Conservation (phyloP, 2,888 invertebrate genomes). For the Leptopilina drosophilae region DNA sequence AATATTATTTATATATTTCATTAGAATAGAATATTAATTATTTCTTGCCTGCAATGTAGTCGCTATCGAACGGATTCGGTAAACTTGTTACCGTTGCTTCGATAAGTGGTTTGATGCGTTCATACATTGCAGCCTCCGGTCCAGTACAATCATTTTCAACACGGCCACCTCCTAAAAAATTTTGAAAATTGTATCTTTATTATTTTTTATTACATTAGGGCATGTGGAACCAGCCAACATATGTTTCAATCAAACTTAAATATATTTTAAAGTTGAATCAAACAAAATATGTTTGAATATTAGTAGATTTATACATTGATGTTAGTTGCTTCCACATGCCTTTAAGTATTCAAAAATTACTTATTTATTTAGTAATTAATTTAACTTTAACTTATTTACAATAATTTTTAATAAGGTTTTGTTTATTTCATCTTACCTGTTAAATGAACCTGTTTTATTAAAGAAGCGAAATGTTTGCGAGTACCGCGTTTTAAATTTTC, state of each 20-base stretch:
- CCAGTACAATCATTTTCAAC: background rate
- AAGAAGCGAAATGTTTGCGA: background rate
- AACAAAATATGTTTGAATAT: no score
- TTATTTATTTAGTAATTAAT: background rate
- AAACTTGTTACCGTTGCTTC: no score
- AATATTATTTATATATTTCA: background rate
- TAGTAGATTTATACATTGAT: no score
- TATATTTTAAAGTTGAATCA: no score
- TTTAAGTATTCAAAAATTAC: no score
- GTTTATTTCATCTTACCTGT: background rate
- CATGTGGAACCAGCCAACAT: no score
- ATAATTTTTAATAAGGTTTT: background rate
- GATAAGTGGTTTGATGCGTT: background rate
- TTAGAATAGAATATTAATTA: no score
- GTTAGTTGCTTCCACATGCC: no score
- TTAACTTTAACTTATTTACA: background rate
- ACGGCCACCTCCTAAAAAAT: background rate
- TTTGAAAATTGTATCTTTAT: background rate
- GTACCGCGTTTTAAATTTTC: background rate
- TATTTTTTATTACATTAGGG: background rate
- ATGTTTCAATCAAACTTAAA: no score
- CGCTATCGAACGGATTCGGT: no score
- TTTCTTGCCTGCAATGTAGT: background rate
- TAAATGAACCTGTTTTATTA: background rate
- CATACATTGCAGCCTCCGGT: background rate